A percentile compares a stretch with the other conserved stretches of the same genome.
phyloP scores from a whole-genome alignment of 2,113 vertebrate species.

The Chaenogobius annularis region DNA sequence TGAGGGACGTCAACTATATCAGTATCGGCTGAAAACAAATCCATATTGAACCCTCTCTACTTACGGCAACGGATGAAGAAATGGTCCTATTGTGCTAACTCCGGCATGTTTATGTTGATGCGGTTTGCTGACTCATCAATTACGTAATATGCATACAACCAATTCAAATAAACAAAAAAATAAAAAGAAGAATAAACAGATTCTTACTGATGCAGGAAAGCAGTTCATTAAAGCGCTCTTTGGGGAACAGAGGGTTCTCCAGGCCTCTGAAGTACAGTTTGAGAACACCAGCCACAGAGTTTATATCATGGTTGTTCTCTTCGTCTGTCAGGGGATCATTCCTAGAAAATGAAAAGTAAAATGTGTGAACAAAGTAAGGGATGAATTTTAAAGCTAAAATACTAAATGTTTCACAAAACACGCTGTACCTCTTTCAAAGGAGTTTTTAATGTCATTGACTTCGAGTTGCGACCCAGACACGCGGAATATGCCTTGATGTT shows the following conservation, averaged over 20 bases:
- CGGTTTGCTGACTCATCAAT: neutral
- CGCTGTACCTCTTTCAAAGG: constrained; percentile 93
- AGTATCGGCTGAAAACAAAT: no score
- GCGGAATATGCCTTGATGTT: constrained; percentile 98
- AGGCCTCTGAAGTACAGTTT: constrained; percentile 97
- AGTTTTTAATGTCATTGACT: constrained; percentile 99
- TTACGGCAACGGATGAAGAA: no score
- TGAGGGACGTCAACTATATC: no score
- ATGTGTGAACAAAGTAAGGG: constrained; percentile 3
- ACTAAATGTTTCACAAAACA: neutral
- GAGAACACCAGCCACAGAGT: constrained; percentile 96
- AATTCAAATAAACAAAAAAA: neutral
- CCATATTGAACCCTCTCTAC: no score
- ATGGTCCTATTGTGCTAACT: no score
- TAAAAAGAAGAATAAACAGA: neutral
- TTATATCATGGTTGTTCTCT: constrained; percentile 96
- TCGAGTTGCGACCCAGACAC: constrained; percentile 97
- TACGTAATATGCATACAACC: neutral
- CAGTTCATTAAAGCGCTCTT: constrained; percentile 97
- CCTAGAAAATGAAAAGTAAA: constrained; percentile 75
- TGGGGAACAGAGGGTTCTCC: constrained; percentile 98
- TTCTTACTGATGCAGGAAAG: constrained; percentile 96
- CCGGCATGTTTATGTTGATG: neutral
- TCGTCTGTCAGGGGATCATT: constrained; percentile 96
- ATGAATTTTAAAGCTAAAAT: neutral